Base-by-base conservation (phyloP, 2,113 vertebrate species). In the Carassius gibelio region DNA sequence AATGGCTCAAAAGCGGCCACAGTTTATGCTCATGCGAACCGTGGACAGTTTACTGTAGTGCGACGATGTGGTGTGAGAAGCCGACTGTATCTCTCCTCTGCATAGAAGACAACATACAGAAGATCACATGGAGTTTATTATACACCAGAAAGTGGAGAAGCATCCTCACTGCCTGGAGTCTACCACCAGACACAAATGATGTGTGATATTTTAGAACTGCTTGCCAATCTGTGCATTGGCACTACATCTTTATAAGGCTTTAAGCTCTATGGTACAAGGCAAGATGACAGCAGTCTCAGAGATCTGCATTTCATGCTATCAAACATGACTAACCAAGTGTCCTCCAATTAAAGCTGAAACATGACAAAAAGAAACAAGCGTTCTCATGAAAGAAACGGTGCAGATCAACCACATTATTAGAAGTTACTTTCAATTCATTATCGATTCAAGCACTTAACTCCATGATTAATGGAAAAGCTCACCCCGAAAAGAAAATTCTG, bases 1-100 rank as follows among this genome's bases (percentile, higher is more conserved):
- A 55, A 98, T 98, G 97, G 97, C 97, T 98, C 96, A 96, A 95
- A 93, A 96, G 95, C 97, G 96, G 97, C 95, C 96, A 95, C 94
- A 95, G 97, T 96, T 91, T 89, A 95, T 96, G 93, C 95, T 96
- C 96, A 96, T 97, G 97, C 97, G 95, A 91, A 96, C 95, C 94
- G 94, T 95, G 94, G 94, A 94, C 92, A 90, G 93, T 93, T 95
- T 85, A 92, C 93, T 95, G 92, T 94, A 92, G 91, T 91, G 92
- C 93, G 92, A 95, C 91, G 88, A 85, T 85, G 93, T 93, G 86
- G 85, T 90, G 91, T 94, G 64, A 0, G 90, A 93, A 92, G 89
- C 84, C 89, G 92, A 88, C 72, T 68, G 82, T 88, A 88, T 86
- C 59, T 62, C 61, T 66, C 80, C 64, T 81, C 80, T 81, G 80